A percentile compares a stretch with the other conserved stretches of the same genome.
Evolutionary conservation across 2,113 vertebrate genomes (phyloP).

Genomic region (Oreamnos americanus): DNA sequence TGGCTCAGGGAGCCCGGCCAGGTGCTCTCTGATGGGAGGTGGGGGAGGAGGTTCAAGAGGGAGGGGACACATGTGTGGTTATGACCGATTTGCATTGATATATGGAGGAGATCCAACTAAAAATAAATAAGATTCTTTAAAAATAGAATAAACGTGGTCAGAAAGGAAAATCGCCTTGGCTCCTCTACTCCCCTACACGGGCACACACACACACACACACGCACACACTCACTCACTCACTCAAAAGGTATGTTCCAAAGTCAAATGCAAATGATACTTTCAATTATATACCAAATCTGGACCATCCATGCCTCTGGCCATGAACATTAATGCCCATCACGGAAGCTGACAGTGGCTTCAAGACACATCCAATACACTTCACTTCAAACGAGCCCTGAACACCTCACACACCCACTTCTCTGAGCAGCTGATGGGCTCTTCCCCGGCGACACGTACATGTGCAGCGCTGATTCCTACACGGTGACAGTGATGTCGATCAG

Average conservation of each 20-base stretch:
- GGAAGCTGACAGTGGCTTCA: not conserved
- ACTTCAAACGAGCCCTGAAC: not conserved
- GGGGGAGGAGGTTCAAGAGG: not conserved
- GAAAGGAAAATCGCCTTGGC: not conserved
- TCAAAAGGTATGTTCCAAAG: not conserved
- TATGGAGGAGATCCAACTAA: not conserved
- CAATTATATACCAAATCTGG: not conserved
- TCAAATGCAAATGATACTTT: slow-evolving; percentile 37
- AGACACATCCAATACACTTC: slow-evolving; percentile 7
- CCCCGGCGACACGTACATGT: accelerated
- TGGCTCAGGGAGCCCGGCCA: not conserved
- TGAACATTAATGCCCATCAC: not conserved
- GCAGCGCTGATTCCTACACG: not conserved
- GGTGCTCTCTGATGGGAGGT: not conserved
- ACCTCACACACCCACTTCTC: accelerated
- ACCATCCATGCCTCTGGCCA: not conserved
- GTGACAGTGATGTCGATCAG: not conserved
- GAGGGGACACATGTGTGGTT: not conserved
- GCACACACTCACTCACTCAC: not conserved
- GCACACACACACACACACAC: not conserved
- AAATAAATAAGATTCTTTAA: not conserved
- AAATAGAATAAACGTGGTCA: not conserved
- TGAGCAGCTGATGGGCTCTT: not conserved
- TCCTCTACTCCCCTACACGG: not conserved
- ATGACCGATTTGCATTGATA: not conserved